Base-by-base conservation (phyloP, 2,888 invertebrate species). In the Hoplodrina ambigua region DNA sequence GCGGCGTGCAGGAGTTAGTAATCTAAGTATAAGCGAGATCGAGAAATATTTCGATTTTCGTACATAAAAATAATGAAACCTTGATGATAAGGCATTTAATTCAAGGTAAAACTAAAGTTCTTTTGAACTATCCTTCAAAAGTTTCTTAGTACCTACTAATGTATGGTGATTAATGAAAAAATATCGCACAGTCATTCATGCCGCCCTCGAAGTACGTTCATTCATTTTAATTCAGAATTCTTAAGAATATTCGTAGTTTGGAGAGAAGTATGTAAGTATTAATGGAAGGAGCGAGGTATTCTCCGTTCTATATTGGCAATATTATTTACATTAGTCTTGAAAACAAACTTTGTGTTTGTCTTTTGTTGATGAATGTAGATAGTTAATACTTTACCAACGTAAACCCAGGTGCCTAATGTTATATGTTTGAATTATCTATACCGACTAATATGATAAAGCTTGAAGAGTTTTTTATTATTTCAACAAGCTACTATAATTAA, bases 81-180 rank as follows among this genome's bases (percentile, higher is more conserved):
- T 41, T 2, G 11, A 52, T 72, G 25, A 63, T n/a, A 57, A 41
- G 3, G 46, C 59, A 56, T 17, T 30, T 75, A 19, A 44, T 49
- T 55, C 41, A 56, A 33, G 17, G 63, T 63, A 53, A 61, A 61
- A 66, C 20, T 58, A 50, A 49, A 56, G 44, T 55, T 73, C 19
- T 7, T 49, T 69, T 46, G 25, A 65, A 69, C 69, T 81, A 81
- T 59, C 52, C 10, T 33, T 62, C 50, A n/a, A 17, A 71, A 81
- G 63, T 72, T 72, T 70, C 56, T 60, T 60, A 46, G 17, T 56
- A 19, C 65, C 41, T 60, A 72, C 78, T 81, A 85, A 87, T 84
- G 81, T 85, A 76, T 60, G 73, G 69, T 84, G 86, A 86, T 82
- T 87, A 81, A 83, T 83, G 77, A 76, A 84, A 75, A 84, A 86